These are phyloP conservation scores for Drosophila imparisetae DNA, from an alignment of 2,888 invertebrate species.

Conservation along the genomic window DNA sequence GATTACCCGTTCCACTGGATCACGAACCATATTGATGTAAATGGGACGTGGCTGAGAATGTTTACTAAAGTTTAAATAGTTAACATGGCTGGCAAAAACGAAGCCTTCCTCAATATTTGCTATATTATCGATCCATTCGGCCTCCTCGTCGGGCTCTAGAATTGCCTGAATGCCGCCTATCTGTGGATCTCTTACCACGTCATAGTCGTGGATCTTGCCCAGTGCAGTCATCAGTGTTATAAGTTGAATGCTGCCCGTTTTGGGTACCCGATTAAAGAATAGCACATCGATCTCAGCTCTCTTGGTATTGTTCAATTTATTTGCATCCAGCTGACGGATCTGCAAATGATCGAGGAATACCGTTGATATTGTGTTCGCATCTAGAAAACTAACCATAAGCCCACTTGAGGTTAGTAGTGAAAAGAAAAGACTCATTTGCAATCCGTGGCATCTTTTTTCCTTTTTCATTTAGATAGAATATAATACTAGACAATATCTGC, in stretches of 20 bases:
- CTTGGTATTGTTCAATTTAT: conserved; percentile 91
- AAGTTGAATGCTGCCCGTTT: conserved; percentile 81
- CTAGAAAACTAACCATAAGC: conserved; percentile 28
- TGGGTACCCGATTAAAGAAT: conserved; percentile 86
- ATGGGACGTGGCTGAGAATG: conserved; percentile 92
- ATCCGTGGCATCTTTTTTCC: neutral
- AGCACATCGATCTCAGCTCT: conserved; percentile 90
- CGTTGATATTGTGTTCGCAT: conserved; percentile 1
- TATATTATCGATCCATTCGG: conserved; percentile 78
- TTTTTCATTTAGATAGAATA: conserved; percentile 2
- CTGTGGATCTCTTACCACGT: conserved; percentile 79
- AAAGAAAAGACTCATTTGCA: conserved; percentile 42
- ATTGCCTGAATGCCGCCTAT: conserved; percentile 68
- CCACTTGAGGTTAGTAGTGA: conserved; percentile 60
- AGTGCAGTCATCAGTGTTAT: conserved; percentile 77
- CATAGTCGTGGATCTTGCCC: conserved; percentile 75
- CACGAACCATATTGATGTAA: conserved; percentile 95
- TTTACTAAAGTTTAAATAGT: conserved; percentile 82
- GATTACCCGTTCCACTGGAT: conserved; percentile 95
- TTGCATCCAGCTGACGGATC: conserved; percentile 88
- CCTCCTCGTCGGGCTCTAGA: conserved; percentile 62
- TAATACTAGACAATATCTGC: neutral
- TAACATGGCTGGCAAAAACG: conserved; percentile 80
- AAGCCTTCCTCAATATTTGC: conserved; percentile 73
- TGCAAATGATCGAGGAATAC: conserved; percentile 54